Conservation (phyloP, 2,113 vertebrate species). For the Xiphophorus maculatus region DNA sequence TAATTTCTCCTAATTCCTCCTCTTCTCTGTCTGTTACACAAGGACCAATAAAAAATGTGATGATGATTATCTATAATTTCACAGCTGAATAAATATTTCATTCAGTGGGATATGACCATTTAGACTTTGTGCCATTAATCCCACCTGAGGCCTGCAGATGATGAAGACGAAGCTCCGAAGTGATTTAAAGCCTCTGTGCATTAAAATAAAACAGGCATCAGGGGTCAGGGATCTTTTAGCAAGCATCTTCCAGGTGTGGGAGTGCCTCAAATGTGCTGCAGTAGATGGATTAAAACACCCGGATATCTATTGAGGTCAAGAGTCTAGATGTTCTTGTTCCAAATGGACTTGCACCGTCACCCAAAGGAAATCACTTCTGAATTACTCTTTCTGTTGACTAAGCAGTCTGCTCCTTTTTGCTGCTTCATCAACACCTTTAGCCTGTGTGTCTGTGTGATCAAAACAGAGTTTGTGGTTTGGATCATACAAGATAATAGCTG, state of each 20-base stretch:
- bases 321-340: slow-evolving; percentile 15
- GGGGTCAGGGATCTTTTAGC: slow-evolving; percentile 1
- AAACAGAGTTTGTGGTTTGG: slow-evolving; percentile 13
- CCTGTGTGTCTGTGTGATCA: slow-evolving; percentile 43
- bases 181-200: slow-evolving; percentile 25
- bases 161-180: slow-evolving; percentile 18
- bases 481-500: not conserved
- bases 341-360: slow-evolving; percentile 18
- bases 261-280: not conserved
- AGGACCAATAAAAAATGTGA: not conserved
- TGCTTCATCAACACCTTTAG: slow-evolving; percentile 11
- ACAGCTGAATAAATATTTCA: not conserved
- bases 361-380: slow-evolving; percentile 22
- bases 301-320: slow-evolving; percentile 19
- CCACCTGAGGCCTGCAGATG: slow-evolving; percentile 17
- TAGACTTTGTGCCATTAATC: slow-evolving; percentile 5
- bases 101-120: slow-evolving; percentile 3
- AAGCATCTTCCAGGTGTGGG: slow-evolving; percentile 14
- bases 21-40: not conserved
- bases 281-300: not conserved
- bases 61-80: not conserved
- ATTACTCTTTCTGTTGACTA: slow-evolving; percentile 44
- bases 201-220: not conserved
- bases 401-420: slow-evolving; percentile 31
- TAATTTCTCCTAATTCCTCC: not conserved